phyloP scores from a whole-genome alignment of 2,113 vertebrate genomes.

The Tachysurus fulvidraco region DNA sequence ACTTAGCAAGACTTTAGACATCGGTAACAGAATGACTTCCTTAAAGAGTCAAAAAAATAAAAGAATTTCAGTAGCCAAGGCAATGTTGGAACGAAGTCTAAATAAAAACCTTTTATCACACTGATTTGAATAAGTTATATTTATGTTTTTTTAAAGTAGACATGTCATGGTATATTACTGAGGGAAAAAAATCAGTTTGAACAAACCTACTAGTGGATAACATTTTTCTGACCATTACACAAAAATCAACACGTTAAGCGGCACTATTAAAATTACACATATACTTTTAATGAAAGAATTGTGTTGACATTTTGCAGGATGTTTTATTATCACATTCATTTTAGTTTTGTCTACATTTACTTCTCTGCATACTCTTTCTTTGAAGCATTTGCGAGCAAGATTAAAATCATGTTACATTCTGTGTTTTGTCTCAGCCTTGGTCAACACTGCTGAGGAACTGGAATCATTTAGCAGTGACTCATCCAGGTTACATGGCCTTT shows the following conservation, averaged over 20 bases:
- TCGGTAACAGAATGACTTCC: background rate
- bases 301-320: background rate
- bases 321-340: background rate
- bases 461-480: conserved; percentile 82
- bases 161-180: background rate
- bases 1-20: background rate
- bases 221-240: background rate
- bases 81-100: background rate
- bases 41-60: background rate
- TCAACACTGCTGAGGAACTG: conserved; percentile 81
- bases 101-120: background rate
- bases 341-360: background rate
- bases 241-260: background rate
- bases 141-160: background rate
- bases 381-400: background rate
- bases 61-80: background rate
- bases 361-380: background rate
- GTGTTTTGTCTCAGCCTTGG: conserved; percentile 76
- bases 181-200: background rate
- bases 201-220: background rate
- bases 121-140: background rate
- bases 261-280: background rate
- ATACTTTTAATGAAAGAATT: background rate
- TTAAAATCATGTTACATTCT: background rate
- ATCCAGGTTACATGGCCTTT: conserved; percentile 89